These are phyloP conservation scores for Aproaerema taeniolella DNA, from an alignment of 2,888 invertebrate species.

Conservation along the genomic window DNA sequence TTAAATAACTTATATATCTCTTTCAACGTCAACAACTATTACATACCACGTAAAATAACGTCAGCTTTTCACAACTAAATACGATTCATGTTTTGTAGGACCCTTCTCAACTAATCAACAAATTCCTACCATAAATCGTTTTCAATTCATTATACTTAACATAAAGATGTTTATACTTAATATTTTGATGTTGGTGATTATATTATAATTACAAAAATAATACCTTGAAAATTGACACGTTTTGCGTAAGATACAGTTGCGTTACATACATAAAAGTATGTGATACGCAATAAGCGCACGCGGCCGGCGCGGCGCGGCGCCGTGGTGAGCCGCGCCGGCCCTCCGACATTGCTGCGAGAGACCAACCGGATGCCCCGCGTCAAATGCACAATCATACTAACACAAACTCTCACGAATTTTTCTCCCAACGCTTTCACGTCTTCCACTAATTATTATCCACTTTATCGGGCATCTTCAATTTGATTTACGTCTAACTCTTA, in stretches of 20 bases:
- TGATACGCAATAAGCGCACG: constrained; percentile 4
- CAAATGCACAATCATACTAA: constrained; percentile 74
- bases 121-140: too few species aligned
- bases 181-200: neutral
- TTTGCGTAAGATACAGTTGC: constrained; percentile 15
- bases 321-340: constrained; percentile 11
- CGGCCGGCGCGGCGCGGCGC: constrained; percentile 4
- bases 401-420: constrained; percentile 75
- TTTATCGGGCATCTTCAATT: constrained; percentile 77
- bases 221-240: constrained; percentile 13
- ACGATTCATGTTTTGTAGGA: too few species aligned
- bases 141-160: too few species aligned
- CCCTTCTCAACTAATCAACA: too few species aligned
- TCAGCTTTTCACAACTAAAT: too few species aligned
- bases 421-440: constrained; percentile 76
- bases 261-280: constrained; percentile 13
- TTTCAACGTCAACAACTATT: too few species aligned
- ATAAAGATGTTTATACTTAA: too few species aligned
- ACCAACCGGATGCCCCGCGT: constrained; percentile 71
- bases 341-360: constrained; percentile 27
- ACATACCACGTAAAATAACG: too few species aligned
- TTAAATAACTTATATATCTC: too few species aligned
- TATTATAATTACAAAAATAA: constrained; percentile 3
- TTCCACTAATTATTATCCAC: constrained; percentile 77
- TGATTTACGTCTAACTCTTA: constrained; percentile 73